Evolutionary conservation across 2,797 vertebrate species (phyloP).

Genomic region (Falco novaeseelandiae): DNA sequence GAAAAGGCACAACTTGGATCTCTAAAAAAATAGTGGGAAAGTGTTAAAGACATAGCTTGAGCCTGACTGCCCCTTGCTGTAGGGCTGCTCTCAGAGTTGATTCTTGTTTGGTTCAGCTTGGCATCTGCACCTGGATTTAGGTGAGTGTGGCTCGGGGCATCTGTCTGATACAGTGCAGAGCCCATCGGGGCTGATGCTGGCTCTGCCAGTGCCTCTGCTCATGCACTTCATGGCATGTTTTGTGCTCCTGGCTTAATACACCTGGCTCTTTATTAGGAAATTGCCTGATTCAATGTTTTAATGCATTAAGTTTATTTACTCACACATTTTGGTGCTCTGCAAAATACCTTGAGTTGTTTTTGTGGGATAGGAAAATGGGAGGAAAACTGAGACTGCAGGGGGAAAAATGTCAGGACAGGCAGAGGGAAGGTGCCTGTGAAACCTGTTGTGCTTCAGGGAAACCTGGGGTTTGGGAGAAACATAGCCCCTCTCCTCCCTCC

Average conservation of each 20-base stretch:
- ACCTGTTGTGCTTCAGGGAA: not conserved
- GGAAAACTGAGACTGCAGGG: not conserved
- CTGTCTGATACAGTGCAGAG: not conserved
- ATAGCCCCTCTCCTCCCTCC: not conserved
- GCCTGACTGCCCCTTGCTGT: not conserved
- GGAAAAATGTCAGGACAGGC: not conserved
- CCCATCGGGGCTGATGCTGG: not conserved
- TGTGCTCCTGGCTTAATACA: not conserved
- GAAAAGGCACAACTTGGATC: not conserved
- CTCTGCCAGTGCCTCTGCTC: not conserved
- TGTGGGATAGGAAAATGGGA: not conserved
- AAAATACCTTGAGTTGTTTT: not conserved
- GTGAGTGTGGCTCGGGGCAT: not conserved
- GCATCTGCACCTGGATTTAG: not conserved
- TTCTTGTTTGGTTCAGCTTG: not conserved
- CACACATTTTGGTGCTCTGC: not conserved
- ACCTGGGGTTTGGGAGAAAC: not conserved
- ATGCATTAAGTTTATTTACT: not conserved
- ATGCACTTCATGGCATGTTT: not conserved
- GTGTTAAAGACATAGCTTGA: not conserved
- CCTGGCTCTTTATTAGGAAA: not conserved
- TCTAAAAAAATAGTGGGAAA: not conserved
- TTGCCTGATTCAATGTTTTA: not conserved
- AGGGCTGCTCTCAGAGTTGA: not conserved
- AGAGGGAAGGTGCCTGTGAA: not conserved